Conservation (phyloP, 2,797 vertebrate species). For the Hippocampus kuda region DNA sequence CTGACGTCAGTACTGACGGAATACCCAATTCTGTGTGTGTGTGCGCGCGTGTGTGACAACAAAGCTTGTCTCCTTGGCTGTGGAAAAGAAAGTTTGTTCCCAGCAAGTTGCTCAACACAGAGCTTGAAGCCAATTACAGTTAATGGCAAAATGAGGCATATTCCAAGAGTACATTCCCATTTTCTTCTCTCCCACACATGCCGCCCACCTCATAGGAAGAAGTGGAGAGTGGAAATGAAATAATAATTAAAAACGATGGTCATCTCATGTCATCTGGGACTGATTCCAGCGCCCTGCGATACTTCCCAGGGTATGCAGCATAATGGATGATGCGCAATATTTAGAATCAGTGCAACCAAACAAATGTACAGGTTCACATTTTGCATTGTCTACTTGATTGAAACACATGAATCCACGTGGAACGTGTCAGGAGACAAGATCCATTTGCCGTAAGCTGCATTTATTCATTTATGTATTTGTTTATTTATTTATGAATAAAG, state of each 20-base stretch:
- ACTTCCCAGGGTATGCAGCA: not conserved
- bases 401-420: not conserved
- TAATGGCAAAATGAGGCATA: constrained; percentile 47
- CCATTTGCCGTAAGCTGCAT: not conserved
- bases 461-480: not conserved
- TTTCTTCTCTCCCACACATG: not conserved
- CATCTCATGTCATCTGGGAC: not conserved
- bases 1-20: too few species aligned
- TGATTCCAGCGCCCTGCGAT: not conserved
- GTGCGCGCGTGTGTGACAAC: not conserved
- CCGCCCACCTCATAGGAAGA: not conserved
- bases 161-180: constrained; percentile 21
- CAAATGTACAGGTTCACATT: not conserved
- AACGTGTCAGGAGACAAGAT: not conserved
- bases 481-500: not conserved
- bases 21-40: too few species aligned
- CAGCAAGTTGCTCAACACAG: constrained; percentile 21
- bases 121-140: constrained; percentile 44
- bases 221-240: not conserved
- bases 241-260: not conserved
- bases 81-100: not conserved
- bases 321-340: not conserved
- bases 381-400: not conserved
- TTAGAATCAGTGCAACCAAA: not conserved
- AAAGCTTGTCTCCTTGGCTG: not conserved